Conservation (phyloP, 2,113 vertebrate genomes). For the Polypterus bichir region DNA sequence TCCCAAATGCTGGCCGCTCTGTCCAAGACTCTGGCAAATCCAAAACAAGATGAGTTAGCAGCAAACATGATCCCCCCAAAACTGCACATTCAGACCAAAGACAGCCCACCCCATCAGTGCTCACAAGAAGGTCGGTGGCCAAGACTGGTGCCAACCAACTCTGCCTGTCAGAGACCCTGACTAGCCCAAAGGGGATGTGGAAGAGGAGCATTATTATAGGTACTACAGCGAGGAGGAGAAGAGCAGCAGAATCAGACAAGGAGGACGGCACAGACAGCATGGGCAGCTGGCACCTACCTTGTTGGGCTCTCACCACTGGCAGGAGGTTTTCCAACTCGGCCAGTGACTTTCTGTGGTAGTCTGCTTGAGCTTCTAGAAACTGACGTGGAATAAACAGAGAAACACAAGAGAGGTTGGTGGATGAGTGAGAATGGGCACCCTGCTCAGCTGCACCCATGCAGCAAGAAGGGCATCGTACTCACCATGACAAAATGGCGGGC, state of each 20-base stretch:
- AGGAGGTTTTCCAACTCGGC: conserved; percentile 87
- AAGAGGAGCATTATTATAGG: conserved; percentile 22
- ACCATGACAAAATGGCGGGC: conserved; percentile 79
- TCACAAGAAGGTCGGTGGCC: background rate
- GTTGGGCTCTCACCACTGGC: conserved; percentile 87
- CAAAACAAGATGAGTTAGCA: too few species aligned
- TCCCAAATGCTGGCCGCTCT: conserved; percentile 93
- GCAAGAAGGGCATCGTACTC: conserved; percentile 30
- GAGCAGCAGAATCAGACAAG: conserved; percentile 9
- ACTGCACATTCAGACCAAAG: too few species aligned
- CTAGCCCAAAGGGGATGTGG: conserved; percentile 21
- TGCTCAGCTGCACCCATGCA: conserved; percentile 7
- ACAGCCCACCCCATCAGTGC: background rate
- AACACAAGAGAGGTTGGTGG: conserved; percentile 22
- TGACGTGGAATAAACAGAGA: conserved; percentile 47
- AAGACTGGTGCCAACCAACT: too few species aligned
- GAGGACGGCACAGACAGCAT: conserved; percentile 36
- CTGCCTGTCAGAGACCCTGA: too few species aligned
- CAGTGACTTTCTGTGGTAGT: conserved; percentile 98
- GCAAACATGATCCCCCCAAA: too few species aligned
- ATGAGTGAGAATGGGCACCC: conserved; percentile 1
- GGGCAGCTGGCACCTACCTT: conserved; percentile 65
- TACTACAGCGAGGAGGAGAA: background rate
- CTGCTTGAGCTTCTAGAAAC: conserved; percentile 98
- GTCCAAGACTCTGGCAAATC: conserved; percentile 75